Conservation (phyloP, 64 coral and sea anemone species). For the Acropora yongei region DNA sequence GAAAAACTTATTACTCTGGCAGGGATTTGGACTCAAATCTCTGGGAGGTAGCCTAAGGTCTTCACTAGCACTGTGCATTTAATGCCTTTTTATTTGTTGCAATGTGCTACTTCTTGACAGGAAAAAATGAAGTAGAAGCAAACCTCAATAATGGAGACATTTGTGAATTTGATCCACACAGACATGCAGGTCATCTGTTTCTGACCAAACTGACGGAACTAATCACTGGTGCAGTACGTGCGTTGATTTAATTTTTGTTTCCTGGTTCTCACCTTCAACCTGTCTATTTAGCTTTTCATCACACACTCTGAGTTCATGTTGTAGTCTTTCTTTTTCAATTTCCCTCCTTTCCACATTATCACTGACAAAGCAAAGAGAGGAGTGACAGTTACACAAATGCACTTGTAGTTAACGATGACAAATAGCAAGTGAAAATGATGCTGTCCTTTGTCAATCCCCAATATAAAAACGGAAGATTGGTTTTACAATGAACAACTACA, state of each 20-base stretch:
- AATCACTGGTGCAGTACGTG: neutral
- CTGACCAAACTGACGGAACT: neutral
- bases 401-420: neutral
- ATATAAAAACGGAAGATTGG: no score
- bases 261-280: slow-evolving; percentile 67
- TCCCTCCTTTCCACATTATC: slow-evolving; percentile 87
- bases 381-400: neutral
- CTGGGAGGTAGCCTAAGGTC: no score
- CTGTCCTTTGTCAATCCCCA: neutral
- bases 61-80: no score
- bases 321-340: slow-evolving; percentile 92
- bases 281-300: slow-evolving; percentile 87
- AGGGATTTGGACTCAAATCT: no score
- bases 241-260: no score
- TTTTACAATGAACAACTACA: no score
- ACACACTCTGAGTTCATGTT: slow-evolving; percentile 79
- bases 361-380: slow-evolving; percentile 52
- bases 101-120: no score
- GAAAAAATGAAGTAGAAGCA: no score
- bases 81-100: no score
- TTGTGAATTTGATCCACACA: no score
- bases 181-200: neutral
- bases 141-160: no score
- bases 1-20: no score
- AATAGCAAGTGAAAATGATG: neutral